These are phyloP conservation scores for Drosophila novamexicana DNA, from an alignment of 1,140 invertebrate genomes.

Conservation along the genomic window DNA sequence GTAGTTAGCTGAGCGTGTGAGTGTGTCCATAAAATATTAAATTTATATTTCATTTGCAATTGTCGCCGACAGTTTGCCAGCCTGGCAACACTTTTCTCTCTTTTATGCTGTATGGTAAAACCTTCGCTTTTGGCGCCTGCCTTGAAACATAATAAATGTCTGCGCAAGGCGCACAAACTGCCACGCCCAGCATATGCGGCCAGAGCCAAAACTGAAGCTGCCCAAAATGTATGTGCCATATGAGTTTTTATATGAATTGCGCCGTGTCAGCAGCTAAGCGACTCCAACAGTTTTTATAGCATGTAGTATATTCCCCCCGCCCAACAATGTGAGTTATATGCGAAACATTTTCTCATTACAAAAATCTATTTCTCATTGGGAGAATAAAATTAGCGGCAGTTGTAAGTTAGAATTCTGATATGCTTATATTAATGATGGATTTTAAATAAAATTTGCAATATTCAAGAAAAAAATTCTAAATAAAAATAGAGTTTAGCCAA, in stretches of 20 bases:
- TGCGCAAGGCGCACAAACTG: constrained; percentile 38
- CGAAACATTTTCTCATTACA: constrained; percentile 58
- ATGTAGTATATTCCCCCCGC: constrained; percentile 9
- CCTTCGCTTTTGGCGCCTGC: constrained; percentile 14
- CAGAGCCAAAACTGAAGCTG: constrained; percentile 26
- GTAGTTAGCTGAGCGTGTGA: constrained; percentile 26
- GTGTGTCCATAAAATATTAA: constrained; percentile 77
- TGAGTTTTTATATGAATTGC: constrained; percentile 58
- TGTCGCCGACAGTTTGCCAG: constrained; percentile 65
- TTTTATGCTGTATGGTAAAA: constrained; percentile 33
- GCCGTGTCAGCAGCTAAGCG: constrained; percentile 71
- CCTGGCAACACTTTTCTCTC: constrained; percentile 27
- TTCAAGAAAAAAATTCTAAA: background rate
- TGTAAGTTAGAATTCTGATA: too few species aligned
- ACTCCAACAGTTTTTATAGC: constrained; percentile 25
- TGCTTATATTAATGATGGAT: too few species aligned
- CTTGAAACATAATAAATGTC: constrained; percentile 76
- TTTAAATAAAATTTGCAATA: too few species aligned
- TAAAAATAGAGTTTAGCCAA: background rate
- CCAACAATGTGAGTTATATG: constrained; percentile 55
- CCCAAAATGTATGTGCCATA: constrained; percentile 66
- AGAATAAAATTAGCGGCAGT: background rate
- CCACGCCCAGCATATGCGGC: constrained; percentile 42
- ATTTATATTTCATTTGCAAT: constrained; percentile 82
- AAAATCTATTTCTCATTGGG: constrained; percentile 16